A percentile compares a stretch with the other conserved stretches of the same genome.
phyloP scores from a whole-genome alignment of 1,140 invertebrate genomes.

The Achatina immaculata region DNA sequence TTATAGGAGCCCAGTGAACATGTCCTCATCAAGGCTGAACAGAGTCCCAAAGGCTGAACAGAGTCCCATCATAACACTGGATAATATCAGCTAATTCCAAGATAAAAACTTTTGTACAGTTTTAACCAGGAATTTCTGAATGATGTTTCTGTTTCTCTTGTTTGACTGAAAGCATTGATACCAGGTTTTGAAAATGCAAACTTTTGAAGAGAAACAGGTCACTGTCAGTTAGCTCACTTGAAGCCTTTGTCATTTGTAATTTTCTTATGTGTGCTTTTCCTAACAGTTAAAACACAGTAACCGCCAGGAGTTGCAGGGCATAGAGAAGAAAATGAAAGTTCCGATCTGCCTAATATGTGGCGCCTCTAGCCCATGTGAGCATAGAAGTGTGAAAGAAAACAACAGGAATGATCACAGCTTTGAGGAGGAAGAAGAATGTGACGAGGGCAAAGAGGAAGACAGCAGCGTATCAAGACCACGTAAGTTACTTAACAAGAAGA shows the following conservation, averaged over 20 bases:
- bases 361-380: neutral
- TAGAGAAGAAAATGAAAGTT: constrained; percentile 20
- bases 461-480: neutral
- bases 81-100: neutral
- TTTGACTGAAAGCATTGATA: neutral
- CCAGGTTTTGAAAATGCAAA: neutral
- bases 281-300: neutral
- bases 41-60: no score
- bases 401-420: neutral
- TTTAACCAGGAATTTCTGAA: neutral
- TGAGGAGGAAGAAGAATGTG: neutral
- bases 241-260: no score
- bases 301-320: neutral
- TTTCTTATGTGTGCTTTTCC: neutral
- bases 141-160: neutral
- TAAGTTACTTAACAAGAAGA: neutral
- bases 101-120: neutral
- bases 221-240: no score
- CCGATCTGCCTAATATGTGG: constrained; percentile 15
- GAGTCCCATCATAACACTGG: no score
- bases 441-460: no score
- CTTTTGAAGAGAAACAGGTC: neutral
- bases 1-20: no score
- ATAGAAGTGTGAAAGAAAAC: neutral
- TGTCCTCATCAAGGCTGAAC: no score